phyloP scores from a whole-genome alignment of 2,888 invertebrate species.

The Siphlonurus alternatus region DNA sequence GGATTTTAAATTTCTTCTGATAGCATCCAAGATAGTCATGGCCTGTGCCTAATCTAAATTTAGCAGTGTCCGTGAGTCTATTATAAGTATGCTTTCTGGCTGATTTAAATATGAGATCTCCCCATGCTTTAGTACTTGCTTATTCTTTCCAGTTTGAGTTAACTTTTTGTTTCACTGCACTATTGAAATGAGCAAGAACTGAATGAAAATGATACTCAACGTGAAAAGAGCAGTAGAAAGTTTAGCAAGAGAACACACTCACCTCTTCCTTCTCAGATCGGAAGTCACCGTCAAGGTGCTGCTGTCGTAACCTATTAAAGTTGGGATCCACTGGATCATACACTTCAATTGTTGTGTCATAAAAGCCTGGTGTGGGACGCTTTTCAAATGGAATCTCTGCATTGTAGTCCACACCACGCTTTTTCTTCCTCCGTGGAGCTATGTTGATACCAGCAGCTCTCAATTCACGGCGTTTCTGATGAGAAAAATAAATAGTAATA shows the following conservation, averaged over 20 bases:
- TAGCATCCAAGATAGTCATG: too few species aligned
- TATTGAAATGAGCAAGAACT: too few species aligned
- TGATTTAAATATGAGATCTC: too few species aligned
- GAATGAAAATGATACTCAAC: too few species aligned
- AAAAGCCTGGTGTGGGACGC: conserved; percentile 79
- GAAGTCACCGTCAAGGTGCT: conserved; percentile 83
- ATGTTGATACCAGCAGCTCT: conserved; percentile 84
- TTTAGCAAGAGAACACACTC: conserved; percentile 12
- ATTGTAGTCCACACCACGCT: conserved; percentile 93
- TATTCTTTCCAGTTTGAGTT: too few species aligned
- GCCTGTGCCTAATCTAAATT: too few species aligned
- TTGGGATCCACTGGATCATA: conserved; percentile 81
- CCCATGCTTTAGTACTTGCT: too few species aligned
- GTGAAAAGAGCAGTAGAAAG: too few species aligned
- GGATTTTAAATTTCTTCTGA: too few species aligned
- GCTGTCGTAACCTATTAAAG: conserved; percentile 76
- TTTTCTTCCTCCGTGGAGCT: conserved; percentile 25
- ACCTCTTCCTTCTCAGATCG: conserved; percentile 83
- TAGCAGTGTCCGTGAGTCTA: too few species aligned
- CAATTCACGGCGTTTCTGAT: conserved; percentile 79
- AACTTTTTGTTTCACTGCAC: too few species aligned
- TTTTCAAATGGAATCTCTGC: conserved; percentile 97
- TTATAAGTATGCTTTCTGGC: too few species aligned
- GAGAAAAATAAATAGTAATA: conserved; percentile 7
- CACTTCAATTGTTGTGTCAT: conserved; percentile 80